Conservation (phyloP, 2,888 invertebrate genomes). For the Lamellibrachia satsuma region DNA sequence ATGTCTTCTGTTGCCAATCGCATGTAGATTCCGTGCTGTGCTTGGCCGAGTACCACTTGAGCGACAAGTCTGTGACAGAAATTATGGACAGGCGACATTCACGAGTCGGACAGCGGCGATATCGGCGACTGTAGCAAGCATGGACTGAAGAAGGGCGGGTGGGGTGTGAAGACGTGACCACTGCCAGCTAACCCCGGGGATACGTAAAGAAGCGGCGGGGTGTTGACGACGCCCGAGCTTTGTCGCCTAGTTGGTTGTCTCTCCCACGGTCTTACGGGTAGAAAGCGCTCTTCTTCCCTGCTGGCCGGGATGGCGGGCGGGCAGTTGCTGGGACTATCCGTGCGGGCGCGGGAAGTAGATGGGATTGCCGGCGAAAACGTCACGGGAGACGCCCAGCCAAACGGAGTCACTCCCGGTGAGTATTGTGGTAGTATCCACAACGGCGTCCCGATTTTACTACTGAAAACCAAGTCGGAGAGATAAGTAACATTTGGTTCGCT, state of each 20-base stretch:
- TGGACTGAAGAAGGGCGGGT: not conserved
- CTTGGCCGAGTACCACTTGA: not conserved
- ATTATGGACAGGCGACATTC: not conserved
- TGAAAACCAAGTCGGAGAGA: not conserved
- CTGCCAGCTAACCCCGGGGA: not conserved
- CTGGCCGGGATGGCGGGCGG: not conserved
- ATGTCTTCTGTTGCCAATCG: not conserved
- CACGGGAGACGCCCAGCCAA: not conserved
- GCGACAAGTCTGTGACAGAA: not conserved
- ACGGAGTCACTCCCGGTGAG: not conserved
- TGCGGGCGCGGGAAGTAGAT: not conserved
- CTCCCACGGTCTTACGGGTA: not conserved
- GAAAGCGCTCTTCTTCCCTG: not conserved
- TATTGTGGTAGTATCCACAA: not conserved
- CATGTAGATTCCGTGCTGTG: not conserved
- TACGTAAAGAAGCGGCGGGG: not conserved
- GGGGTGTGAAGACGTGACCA: not conserved
- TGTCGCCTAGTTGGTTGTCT: not conserved
- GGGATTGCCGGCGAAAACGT: not conserved
- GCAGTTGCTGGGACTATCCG: not conserved
- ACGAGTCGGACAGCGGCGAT: not conserved
- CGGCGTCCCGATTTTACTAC: not conserved
- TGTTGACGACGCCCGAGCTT: not conserved
- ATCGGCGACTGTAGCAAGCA: not conserved
- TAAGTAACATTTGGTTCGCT: not conserved